Conservation (phyloP, 2,113 vertebrate genomes). For the Solea solea region DNA sequence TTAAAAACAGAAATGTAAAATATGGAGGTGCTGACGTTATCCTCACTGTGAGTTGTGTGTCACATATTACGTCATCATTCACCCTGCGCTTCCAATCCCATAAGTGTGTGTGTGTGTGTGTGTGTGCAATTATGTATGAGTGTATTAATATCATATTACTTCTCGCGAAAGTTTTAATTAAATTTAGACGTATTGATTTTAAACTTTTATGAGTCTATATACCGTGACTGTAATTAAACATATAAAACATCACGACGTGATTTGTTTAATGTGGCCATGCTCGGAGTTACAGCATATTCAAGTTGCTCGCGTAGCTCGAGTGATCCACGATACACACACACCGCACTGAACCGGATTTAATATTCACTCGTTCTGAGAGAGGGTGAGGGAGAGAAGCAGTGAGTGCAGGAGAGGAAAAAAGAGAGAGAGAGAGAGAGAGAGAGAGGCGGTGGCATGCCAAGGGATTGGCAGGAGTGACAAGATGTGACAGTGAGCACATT, state of each 20-base stretch:
- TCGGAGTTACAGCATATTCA: conserved; percentile 6
- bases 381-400: conserved; percentile 1
- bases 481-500: conserved; percentile 78
- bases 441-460: conserved; percentile 23
- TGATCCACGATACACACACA: conserved; percentile 14
- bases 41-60: too few species aligned
- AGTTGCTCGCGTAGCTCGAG: background rate
- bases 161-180: conserved; percentile 40
- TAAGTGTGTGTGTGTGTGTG: conserved; percentile 11
- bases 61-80: too few species aligned
- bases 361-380: conserved; percentile 40
- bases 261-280: background rate
- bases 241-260: conserved; percentile 15
- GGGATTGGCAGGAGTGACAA: conserved; percentile 72
- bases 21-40: too few species aligned
- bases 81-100: too few species aligned
- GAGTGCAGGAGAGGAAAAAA: background rate
- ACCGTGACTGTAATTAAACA: conserved; percentile 32
- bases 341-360: conserved; percentile 41
- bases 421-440: background rate
- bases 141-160: conserved; percentile 33
- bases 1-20: too few species aligned
- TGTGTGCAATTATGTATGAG: conserved; percentile 26
- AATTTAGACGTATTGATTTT: conserved; percentile 39
- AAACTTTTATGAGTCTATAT: conserved; percentile 30